Evolutionary conservation across 2,888 invertebrate genomes (phyloP), one percentile per base, ranked within the genome.

Genomic region (Ctenicera cuprea): DNA sequence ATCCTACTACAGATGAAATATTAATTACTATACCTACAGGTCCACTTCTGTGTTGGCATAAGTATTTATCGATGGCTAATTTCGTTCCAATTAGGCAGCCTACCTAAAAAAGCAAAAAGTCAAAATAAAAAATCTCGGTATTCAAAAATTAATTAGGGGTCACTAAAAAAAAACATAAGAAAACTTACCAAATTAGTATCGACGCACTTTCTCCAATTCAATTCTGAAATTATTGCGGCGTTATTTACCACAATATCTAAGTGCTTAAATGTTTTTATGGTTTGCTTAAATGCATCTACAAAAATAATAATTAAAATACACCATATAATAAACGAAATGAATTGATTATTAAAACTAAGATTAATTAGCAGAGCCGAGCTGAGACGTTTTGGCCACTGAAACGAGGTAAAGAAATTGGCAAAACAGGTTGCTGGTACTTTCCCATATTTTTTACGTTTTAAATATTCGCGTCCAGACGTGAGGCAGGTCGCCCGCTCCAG

Each of bases 21-120:
- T 82, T 82, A 20, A 81, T 26, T n/a, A 82, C 75, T 7, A 80
- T 54, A 14, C 71, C 77, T 75, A 81, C 80, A 11, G 76, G 48
- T n/a, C 70, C 73, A 18, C 70, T 74, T 75, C 76, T 80, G 45
- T 79, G 78, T 65, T 76, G 78, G 0, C 81, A 79, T 12, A 82
- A 68, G 57, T 80, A 81, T 37, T 77, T 73, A 12, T 74, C 65
- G 38, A 79, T 61, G 5, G 81, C 80, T 22, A 80, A 50, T 45
- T 64, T 71, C 9, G 71, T 77, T 50, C 80, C 81, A 50, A 71
- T 66, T n/a, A 80, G 57, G 9, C 76, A 74, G 30, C 64, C 76
- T n/a, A 20, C 61, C 79, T 79, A 45, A 16, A 69, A 67, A 26
- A 26, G 26, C 3, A 26, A 26, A 26, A 26, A 26, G 5, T 3